Evolutionary conservation across 2,888 invertebrate genomes (phyloP), one percentile per base, ranked within the genome.

Genomic region (Lapara coniferarum): DNA sequence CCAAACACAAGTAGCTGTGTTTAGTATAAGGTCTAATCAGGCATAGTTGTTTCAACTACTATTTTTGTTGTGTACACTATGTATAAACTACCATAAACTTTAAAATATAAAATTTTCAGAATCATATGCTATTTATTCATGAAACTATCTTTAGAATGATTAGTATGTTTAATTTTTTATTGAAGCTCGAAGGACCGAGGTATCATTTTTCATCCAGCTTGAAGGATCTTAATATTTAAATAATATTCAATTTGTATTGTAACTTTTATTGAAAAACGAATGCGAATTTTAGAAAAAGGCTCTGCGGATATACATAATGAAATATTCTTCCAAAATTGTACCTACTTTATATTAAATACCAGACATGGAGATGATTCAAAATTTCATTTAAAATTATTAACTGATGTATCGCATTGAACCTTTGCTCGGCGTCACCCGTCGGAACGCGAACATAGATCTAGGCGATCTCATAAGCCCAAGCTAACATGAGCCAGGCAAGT

Each of bases 51-150:
- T 56, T 56, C 37, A n/a, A 13, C 7, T 51, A 37, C 10, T 58
- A 37, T 58, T 37, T 58, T 58, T 58, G 37, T 56, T 58, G 57
- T 14, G 57, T 58, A 58, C 30, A 58, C 57, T 14, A 58, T 58
- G 14, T 58, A 51, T 51, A 51, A 30, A n/a, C 14, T 58, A 14
- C 13, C 10, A 4, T 30, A 25, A 25, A 55, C 55, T 16, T 16
- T 19, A 56, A 16, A 56, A 56, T 56, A 56, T 25, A 25, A 56
- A 13, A 13, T 25, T 19, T 56, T 56, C 19, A 25, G 19, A 56
- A 56, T 56, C 56, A 56, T 30, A 25, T 25, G 25, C 25, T 37
- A 37, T 37, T 37, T 37, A 37, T 37, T 37, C 8, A 8, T 37
- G 37, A 0, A 0, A 37, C 37, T 37, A 37, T 37, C 37, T 8